Percentiles rank a stretch among this genome's conserved stretches.
Conservation (phyloP, 2,888 invertebrate species). For the Calliopum simillimum region DNA sequence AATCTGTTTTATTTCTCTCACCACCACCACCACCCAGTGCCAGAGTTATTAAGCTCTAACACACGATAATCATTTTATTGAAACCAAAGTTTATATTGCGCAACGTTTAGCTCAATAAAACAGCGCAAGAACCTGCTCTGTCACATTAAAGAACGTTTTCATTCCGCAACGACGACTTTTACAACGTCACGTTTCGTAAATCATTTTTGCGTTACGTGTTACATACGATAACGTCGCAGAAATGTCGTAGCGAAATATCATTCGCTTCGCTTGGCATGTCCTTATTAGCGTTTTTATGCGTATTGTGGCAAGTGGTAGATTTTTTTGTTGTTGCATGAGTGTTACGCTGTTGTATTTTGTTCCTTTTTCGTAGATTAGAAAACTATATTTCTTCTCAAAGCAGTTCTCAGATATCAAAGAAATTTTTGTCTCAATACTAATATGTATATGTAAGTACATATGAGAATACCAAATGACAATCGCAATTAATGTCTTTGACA, state of each 20-base stretch:
- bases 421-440: too few relatives aligned
- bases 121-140: not conserved
- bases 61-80: constrained; percentile 30
- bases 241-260: not conserved
- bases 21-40: too few relatives aligned
- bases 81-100: not conserved
- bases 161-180: constrained; percentile 40
- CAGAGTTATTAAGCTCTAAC: not conserved
- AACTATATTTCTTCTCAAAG: too few relatives aligned
- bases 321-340: not conserved
- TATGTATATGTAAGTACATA: too few relatives aligned
- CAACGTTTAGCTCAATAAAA: not conserved
- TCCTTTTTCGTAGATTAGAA: too few relatives aligned
- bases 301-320: too few relatives aligned
- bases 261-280: not conserved
- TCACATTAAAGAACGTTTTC: constrained; percentile 9
- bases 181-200: constrained; percentile 41
- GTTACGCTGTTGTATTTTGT: too few relatives aligned
- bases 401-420: too few relatives aligned
- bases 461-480: too few relatives aligned
- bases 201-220: constrained; percentile 25
- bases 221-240: not conserved
- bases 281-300: not conserved
- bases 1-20: too few relatives aligned
- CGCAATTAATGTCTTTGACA: too few relatives aligned